Conservation (phyloP, 1,140 invertebrate species). For the Cyclargus thomasi region DNA sequence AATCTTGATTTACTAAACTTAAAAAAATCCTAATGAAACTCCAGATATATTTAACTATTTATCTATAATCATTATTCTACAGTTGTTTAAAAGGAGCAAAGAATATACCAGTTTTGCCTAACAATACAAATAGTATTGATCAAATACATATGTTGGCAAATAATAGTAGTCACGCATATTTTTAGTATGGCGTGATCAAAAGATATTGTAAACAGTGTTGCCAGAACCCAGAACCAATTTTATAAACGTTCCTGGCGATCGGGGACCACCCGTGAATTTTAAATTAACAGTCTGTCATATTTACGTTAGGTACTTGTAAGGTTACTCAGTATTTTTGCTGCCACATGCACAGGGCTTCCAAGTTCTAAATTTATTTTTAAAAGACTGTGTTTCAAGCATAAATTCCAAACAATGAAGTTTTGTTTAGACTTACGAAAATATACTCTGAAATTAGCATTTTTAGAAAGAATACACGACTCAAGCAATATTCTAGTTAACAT, state of each 20-base stretch:
- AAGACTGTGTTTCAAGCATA: too few species aligned
- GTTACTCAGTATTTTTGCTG: conserved; percentile 1
- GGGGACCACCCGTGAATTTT: conserved; percentile 17
- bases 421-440: too few species aligned
- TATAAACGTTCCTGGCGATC: conserved; percentile 21
- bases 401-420: too few species aligned
- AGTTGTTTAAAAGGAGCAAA: neutral
- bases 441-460: neutral
- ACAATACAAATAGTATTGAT: neutral
- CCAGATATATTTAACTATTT: too few species aligned
- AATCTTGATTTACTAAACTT: too few species aligned
- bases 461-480: neutral
- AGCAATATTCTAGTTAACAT: neutral
- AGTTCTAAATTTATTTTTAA: too few species aligned
- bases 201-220: conserved; percentile 13
- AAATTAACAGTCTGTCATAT: conserved; percentile 4
- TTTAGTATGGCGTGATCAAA: conserved; percentile 6
- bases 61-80: neutral
- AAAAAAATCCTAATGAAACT: too few species aligned
- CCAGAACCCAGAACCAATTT: conserved; percentile 12
- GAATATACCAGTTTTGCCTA: neutral
- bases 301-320: conserved; percentile 7
- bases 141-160: neutral
- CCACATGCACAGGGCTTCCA: neutral
- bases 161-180: conserved; percentile 10